These are phyloP conservation scores for Himalopsyche tibetana DNA, from an alignment of 2,888 invertebrate species.

Conservation along the genomic window DNA sequence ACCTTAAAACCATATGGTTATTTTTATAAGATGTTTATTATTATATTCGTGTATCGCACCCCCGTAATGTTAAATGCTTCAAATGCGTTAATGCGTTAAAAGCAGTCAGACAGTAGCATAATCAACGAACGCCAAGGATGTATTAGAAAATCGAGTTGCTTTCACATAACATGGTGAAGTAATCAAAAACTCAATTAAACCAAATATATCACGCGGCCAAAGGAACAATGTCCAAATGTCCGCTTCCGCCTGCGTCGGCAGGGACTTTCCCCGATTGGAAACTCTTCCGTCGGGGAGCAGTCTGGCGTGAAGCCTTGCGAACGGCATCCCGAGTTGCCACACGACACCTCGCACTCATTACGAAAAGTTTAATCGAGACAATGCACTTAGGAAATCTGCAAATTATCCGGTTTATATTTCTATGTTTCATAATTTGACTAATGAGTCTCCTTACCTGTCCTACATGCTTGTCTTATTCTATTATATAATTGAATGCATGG, in stretches of 20 bases:
- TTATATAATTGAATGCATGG: too few relatives aligned
- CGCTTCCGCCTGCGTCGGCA: not conserved
- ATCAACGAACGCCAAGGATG: not conserved
- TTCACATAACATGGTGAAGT: not conserved
- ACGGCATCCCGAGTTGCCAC: not conserved
- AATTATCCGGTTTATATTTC: too few relatives aligned
- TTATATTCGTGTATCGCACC: too few relatives aligned
- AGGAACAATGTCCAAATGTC: slow-evolving; percentile 10
- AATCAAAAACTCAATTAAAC: not conserved
- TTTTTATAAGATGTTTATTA: too few relatives aligned
- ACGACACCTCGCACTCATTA: not conserved
- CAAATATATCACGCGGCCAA: slow-evolving; percentile 4
- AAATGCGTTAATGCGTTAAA: too few relatives aligned
- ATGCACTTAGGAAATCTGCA: not conserved
- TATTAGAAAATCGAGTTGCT: not conserved
- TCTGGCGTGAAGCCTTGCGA: not conserved
- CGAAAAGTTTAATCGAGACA: not conserved
- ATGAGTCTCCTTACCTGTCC: too few relatives aligned
- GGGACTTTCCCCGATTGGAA: slow-evolving; percentile 21
- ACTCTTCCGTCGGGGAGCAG: not conserved
- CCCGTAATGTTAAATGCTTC: too few relatives aligned
- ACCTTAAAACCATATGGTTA: too few relatives aligned
- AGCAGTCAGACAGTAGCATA: too few relatives aligned
- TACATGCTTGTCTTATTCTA: too few relatives aligned
- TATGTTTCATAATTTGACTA: too few relatives aligned